Base-by-base conservation (phyloP, 1,140 invertebrate genomes). In the Tenebrio molitor region DNA sequence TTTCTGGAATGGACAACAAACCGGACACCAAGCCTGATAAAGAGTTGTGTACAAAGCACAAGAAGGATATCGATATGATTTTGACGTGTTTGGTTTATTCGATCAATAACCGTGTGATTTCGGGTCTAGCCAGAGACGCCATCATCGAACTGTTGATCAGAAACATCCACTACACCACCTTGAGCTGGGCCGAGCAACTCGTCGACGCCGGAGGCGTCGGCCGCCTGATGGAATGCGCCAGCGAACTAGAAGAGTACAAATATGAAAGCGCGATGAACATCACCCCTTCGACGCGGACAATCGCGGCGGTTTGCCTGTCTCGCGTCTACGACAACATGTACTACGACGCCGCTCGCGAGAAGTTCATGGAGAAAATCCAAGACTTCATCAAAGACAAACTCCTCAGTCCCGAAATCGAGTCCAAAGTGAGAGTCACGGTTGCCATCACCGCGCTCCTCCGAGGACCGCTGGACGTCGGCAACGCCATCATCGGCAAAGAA, bases 321-420 rank as follows among this genome's bases (percentile, higher is more conserved):
- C 89, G 91, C 77, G 89, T 98, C 68, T 99, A 97, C 84, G 95
- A 97, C 79, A 97, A 97, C 80, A 95, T 97, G 91, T 94, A 94
- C 78, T 94, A 95, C 81, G 97, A 99, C 81, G 88, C 91, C 77
- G 89, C 91, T 1, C 90, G 91, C 77, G 90, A 93, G 66, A 88
- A 86, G 23, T 98, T 93, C 79, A 87, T 89, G 14, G 88, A 89
- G 5, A 91, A 92, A 78, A 91, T 97, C 71, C 91, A 96, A 81
- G 93, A 93, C 58, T 98, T 92, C 83, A 90, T 98, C 7, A 96
- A 95, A 82, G 92, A 93, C 16, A 94, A 94, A 83, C 83, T 98
- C 5, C 83, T 96, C 62, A 86, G 89, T 15, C 95, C 95, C 7
- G 95, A 96, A 77, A 89, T 96, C 73, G 97, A 98, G 81, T 94